phyloP scores from a whole-genome alignment of 2,113 vertebrate species.

The Gallinago media region DNA sequence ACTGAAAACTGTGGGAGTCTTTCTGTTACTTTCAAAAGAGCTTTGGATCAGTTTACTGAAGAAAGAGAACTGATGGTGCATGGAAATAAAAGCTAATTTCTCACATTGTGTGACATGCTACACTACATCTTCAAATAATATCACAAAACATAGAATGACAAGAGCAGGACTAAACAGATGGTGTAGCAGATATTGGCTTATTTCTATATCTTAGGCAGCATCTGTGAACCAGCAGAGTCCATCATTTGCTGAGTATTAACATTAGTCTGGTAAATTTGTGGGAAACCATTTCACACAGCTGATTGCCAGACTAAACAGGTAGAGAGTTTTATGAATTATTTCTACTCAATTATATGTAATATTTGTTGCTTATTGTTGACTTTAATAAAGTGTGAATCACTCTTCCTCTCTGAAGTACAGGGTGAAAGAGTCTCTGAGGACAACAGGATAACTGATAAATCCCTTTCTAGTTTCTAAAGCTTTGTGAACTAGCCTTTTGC shows the following conservation, averaged over 20 bases:
- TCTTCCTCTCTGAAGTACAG: not conserved
- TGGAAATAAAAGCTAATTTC: not conserved
- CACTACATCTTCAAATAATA: conserved; percentile 41
- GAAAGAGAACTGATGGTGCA: not conserved
- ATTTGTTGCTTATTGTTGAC: not conserved
- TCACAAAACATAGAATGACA: conserved; percentile 50
- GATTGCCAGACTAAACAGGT: not conserved
- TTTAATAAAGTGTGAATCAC: not conserved
- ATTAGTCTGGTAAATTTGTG: not conserved
- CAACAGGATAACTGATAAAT: not conserved
- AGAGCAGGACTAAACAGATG: conserved; percentile 60
- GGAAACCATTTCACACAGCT: conserved; percentile 1
- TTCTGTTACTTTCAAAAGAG: not conserved
- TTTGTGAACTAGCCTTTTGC: not conserved
- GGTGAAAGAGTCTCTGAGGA: not conserved
- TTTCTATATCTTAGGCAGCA: conserved; percentile 32
- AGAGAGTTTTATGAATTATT: not conserved
- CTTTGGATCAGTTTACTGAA: not conserved
- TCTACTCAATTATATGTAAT: not conserved
- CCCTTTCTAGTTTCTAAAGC: not conserved
- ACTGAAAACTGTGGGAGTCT: not conserved
- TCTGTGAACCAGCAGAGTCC: conserved; percentile 37
- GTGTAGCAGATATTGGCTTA: conserved; percentile 1
- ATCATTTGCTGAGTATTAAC: conserved; percentile 35
- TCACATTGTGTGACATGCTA: not conserved